These are phyloP conservation scores for Cosmia trapezina DNA, from an alignment of 2,888 invertebrate genomes.

Conservation along the genomic window DNA sequence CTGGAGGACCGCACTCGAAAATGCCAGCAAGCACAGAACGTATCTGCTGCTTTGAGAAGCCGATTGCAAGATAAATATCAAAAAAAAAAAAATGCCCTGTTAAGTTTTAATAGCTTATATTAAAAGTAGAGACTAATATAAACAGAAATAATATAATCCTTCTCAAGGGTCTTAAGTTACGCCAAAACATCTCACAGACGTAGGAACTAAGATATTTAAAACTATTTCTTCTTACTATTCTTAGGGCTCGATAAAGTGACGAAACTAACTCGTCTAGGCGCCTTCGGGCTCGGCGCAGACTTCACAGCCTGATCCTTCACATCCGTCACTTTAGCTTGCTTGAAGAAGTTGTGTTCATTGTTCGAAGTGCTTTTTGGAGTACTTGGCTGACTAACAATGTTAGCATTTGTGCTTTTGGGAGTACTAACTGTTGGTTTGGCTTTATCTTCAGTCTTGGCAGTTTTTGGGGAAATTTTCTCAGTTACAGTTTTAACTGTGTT, in stretches of 20 bases:
- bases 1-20: no score
- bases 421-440: conserved; percentile 49
- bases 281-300: conserved; percentile 84
- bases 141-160: not conserved
- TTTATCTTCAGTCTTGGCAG: conserved; percentile 54
- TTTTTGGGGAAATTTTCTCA: conserved; percentile 39
- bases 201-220: not conserved
- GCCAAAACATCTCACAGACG: not conserved
- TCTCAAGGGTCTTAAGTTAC: not conserved
- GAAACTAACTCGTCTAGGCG: conserved; percentile 93
- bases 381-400: conserved; percentile 41
- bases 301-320: conserved; percentile 72
- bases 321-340: conserved; percentile 83
- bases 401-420: conserved; percentile 40
- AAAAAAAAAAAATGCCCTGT: no score
- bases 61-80: no score
- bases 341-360: conserved; percentile 74
- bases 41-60: no score
- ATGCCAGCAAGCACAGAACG: no score
- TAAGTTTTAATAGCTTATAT: no score
- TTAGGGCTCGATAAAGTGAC: conserved; percentile 95
- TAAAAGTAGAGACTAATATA: no score
- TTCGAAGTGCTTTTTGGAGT: conserved; percentile 42
- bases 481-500: conserved; percentile 8
- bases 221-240: conserved; percentile 90